Evolutionary conservation across 37 sponge, comb jelly and placozoan species (phyloP).

Genomic region (Spongia lamella): DNA sequence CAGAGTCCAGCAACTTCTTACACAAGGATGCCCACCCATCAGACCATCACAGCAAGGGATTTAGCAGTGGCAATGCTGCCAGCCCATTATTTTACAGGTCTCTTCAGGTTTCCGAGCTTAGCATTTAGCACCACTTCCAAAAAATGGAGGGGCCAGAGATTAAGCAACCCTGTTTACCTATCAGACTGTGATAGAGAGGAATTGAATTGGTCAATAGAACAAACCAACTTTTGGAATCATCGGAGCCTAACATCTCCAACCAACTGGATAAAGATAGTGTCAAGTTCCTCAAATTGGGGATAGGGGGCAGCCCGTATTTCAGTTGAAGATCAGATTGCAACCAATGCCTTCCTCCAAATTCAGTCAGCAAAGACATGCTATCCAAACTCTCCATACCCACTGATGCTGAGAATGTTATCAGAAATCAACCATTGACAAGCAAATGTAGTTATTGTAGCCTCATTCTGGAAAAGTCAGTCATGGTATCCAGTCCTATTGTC

Average conservation of each 20-base stretch:
- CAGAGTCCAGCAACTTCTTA: not conserved
- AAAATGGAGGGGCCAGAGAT: not conserved
- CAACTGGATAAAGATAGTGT: not conserved
- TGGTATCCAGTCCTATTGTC: slow-evolving; percentile 27
- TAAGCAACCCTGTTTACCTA: not conserved
- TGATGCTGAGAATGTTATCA: not conserved
- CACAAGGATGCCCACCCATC: slow-evolving; percentile 1
- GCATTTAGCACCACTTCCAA: too few relatives aligned
- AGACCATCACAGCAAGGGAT: slow-evolving; percentile 4
- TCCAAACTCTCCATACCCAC: not conserved
- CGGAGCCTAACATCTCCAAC: too few relatives aligned
- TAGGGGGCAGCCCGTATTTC: slow-evolving; percentile 30
- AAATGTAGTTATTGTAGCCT: not conserved
- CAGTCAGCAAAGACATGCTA: not conserved
- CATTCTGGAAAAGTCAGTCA: slow-evolving; percentile 11
- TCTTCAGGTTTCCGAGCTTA: not conserved
- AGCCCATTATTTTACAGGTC: slow-evolving; percentile 29
- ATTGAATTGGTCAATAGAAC: slow-evolving; percentile 17
- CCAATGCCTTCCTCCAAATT: slow-evolving; percentile 9
- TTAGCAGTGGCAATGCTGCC: slow-evolving; percentile 13
- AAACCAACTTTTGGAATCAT: too few relatives aligned
- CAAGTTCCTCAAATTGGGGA: slow-evolving; percentile 19
- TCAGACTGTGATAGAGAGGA: not conserved
- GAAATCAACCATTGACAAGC: not conserved
- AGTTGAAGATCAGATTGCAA: slow-evolving; percentile 29